Percentiles rank a stretch among this genome's conserved stretches.
Conservation (phyloP, 1,140 invertebrate species). For the Sinella curviseta region DNA sequence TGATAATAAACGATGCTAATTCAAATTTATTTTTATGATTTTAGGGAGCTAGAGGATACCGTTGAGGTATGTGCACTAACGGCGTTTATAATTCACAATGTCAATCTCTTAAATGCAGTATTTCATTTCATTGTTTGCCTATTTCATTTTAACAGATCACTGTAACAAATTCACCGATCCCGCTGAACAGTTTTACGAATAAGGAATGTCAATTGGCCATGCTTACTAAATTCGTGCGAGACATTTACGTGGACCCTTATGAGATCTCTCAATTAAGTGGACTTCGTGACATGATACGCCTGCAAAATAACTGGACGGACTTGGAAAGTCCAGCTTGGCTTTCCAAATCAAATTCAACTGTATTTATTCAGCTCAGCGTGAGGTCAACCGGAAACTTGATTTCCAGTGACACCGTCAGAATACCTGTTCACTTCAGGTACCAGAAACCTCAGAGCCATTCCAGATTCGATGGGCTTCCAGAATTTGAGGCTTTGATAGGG, state of each 20-base stretch:
- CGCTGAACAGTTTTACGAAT: constrained; percentile 35
- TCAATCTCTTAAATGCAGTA: neutral
- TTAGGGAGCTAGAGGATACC: constrained; percentile 45
- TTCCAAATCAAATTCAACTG: constrained; percentile 45
- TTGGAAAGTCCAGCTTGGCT: constrained; percentile 47
- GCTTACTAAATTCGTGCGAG: constrained; percentile 32
- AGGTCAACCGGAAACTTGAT: constrained; percentile 47
- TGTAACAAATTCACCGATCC: constrained; percentile 46
- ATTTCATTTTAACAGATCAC: constrained; percentile 29
- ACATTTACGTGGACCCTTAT: constrained; percentile 48
- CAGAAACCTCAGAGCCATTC: constrained; percentile 48
- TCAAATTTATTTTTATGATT: too few relatives aligned
- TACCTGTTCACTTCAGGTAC: constrained; percentile 48
- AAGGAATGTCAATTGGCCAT: constrained; percentile 44
- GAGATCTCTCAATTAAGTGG: constrained; percentile 34
- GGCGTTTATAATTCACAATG: neutral
- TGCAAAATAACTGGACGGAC: constrained; percentile 49
- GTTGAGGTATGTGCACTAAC: constrained; percentile 43
- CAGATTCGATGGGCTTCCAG: constrained; percentile 29
- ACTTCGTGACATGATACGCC: constrained; percentile 28
- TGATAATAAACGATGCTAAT: too few relatives aligned
- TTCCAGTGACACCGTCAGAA: constrained; percentile 37
- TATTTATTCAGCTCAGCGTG: constrained; percentile 43
- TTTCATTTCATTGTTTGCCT: neutral
- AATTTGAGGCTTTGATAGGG: neutral